A percentile compares a stretch with the other conserved stretches of the same genome.
These are phyloP conservation scores for Xestoiulus laeticollis DNA, from an alignment of 2,888 invertebrate species.

Conservation along the genomic window DNA sequence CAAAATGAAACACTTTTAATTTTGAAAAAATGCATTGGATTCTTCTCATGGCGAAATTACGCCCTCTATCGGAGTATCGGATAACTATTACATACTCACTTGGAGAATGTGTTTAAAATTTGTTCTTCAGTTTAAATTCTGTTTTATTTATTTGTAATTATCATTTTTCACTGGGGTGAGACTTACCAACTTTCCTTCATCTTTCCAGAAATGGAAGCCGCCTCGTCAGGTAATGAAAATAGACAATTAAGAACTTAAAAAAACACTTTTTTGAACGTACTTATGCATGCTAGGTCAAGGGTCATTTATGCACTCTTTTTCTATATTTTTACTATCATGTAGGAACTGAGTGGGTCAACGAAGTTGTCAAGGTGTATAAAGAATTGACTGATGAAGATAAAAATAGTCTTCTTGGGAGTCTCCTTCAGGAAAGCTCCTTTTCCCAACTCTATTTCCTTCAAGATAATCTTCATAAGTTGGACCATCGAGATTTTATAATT, in stretches of 20 bases:
- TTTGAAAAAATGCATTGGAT: background rate
- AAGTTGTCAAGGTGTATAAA: background rate
- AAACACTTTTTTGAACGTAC: background rate
- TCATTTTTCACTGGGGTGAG: background rate
- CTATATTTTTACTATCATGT: background rate
- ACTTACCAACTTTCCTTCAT: background rate
- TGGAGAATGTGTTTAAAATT: no score
- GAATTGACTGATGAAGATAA: background rate
- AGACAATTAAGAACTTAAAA: no score
- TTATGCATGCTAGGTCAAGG: background rate
- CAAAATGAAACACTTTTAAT: background rate
- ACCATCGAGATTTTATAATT: constrained; percentile 28
- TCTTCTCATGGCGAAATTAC: background rate
- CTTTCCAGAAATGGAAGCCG: background rate
- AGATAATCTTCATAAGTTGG: constrained; percentile 11
- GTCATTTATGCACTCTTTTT: no score
- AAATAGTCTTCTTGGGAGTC: background rate
- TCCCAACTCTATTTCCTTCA: constrained; percentile 42
- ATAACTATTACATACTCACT: no score
- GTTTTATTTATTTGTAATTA: no score
- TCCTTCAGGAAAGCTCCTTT: constrained; percentile 39
- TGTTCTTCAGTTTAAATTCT: no score
- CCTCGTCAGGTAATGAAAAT: background rate
- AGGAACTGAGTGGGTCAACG: background rate
- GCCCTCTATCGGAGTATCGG: background rate